Conservation (phyloP, 1,140 invertebrate genomes). For the Hypsibius dujardini region DNA sequence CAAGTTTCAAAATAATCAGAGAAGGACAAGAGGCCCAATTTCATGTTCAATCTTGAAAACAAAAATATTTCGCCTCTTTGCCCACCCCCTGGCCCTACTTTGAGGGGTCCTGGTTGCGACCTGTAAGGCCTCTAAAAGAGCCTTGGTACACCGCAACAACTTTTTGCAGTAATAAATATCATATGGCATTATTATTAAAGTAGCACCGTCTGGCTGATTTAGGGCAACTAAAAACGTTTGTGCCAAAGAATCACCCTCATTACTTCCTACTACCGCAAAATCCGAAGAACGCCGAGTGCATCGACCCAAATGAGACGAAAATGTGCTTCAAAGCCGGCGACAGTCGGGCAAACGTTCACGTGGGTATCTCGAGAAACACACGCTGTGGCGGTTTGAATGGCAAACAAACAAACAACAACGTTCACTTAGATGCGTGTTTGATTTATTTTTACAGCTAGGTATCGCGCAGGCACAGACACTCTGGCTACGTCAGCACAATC, state of each 20-base stretch:
- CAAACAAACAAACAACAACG: not conserved
- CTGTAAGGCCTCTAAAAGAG: too few species aligned
- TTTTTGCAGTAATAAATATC: too few species aligned
- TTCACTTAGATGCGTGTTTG: not conserved
- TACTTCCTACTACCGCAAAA: constrained; percentile 6
- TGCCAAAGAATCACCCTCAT: constrained; percentile 1
- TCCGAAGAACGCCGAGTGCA: not conserved
- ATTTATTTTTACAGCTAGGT: constrained; percentile 10
- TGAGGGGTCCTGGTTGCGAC: too few species aligned
- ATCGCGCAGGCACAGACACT: constrained; percentile 18
- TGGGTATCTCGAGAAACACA: not conserved
- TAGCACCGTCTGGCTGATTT: not conserved
- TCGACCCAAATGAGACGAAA: constrained; percentile 6
- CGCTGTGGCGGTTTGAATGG: not conserved
- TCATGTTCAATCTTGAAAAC: too few species aligned
- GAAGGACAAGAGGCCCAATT: too few species aligned
- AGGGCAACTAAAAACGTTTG: not conserved
- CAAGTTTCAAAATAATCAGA: too few species aligned
- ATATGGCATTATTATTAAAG: too few species aligned
- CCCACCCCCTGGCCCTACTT: too few species aligned
- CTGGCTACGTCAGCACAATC: constrained; percentile 20
- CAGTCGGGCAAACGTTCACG: constrained; percentile 5
- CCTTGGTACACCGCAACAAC: too few species aligned
- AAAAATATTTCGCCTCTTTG: too few species aligned
- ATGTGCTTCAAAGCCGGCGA: constrained; percentile 17